Evolutionary conservation across 2,797 vertebrate genomes (phyloP).

Genomic region (Erethizon dorsatum): DNA sequence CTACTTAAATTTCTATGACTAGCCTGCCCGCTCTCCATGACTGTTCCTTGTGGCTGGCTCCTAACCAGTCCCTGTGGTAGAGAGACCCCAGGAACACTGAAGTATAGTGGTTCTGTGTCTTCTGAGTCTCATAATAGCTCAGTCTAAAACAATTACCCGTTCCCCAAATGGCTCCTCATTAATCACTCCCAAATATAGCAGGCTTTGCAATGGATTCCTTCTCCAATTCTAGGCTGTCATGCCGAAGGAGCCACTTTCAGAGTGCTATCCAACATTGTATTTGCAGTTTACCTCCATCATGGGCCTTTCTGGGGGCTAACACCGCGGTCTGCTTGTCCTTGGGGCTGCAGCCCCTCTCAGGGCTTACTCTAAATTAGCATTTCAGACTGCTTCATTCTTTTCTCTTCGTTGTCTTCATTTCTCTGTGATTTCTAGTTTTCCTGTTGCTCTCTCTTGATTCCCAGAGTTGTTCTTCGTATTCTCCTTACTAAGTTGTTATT

Average conservation of each 20-base stretch:
- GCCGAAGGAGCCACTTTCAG: neutral
- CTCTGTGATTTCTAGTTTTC: neutral
- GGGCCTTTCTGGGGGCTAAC: neutral
- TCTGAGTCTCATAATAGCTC: neutral
- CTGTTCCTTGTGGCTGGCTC: neutral
- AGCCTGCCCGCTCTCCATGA: neutral
- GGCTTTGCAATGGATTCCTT: neutral
- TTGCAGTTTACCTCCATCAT: neutral
- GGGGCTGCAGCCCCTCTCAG: neutral
- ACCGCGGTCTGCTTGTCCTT: neutral
- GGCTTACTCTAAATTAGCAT: neutral
- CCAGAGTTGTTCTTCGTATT: neutral
- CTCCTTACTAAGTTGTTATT: neutral
- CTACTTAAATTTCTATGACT: neutral
- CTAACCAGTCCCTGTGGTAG: neutral
- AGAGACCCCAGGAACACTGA: neutral
- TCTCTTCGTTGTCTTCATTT: neutral
- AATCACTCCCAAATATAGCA: neutral
- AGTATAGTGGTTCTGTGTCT: neutral
- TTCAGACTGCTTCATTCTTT: neutral
- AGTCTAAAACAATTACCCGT: neutral
- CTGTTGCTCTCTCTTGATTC: neutral
- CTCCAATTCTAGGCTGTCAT: neutral
- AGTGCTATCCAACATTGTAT: neutral
- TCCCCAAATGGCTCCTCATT: neutral